These are phyloP conservation scores for Apistogramma diplotaenia DNA, from an alignment of 2,113 vertebrate genomes.

Conservation along the genomic window DNA sequence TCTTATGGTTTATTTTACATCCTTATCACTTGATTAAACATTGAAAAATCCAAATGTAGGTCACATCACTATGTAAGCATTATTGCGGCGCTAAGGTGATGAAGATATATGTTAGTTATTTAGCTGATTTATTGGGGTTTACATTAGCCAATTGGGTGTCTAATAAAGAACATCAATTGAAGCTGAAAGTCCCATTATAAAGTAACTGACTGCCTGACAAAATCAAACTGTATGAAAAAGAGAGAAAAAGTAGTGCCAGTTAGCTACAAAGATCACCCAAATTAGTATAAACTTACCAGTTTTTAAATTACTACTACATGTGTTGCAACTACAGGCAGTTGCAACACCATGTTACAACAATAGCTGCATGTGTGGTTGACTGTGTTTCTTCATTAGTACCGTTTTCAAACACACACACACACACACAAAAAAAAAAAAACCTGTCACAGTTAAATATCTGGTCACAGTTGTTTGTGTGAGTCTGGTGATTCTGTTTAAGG, in stretches of 20 bases:
- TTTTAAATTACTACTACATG: background rate
- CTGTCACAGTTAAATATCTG: background rate
- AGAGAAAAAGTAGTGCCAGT: background rate
- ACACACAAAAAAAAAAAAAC: background rate
- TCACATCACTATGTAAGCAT: background rate
- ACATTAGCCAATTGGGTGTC: background rate
- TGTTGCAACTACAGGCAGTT: background rate
- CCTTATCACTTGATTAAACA: background rate
- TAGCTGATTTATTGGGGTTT: background rate
- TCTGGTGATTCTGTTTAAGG: background rate
- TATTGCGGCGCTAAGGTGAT: background rate
- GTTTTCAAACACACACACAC: background rate
- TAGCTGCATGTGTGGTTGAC: background rate
- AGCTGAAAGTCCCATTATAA: background rate
- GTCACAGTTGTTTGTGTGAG: background rate
- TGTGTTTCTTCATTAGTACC: background rate
- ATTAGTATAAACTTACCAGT: background rate
- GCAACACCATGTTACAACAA: background rate
- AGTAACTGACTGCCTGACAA: background rate
- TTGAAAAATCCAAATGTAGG: background rate
- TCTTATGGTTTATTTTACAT: background rate
- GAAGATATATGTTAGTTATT: background rate
- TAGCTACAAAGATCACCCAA: background rate
- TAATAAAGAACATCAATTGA: background rate
- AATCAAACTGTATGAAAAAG: background rate